Evolutionary conservation across 1,140 invertebrate species (phyloP).

Genomic region (Carposina sasakii): DNA sequence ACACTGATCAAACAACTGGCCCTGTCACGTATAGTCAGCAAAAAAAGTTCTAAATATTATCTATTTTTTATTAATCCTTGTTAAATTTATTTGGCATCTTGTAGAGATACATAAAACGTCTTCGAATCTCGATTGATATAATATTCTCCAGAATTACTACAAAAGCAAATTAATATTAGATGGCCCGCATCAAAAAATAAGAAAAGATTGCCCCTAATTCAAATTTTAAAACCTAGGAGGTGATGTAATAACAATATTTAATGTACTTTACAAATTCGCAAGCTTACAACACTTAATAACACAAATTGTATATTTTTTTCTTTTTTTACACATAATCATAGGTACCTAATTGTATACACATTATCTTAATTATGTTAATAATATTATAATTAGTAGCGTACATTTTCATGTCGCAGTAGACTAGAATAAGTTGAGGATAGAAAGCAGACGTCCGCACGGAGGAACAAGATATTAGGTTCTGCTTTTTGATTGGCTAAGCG

Average conservation of each 20-base stretch:
- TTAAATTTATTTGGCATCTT: too few relatives aligned
- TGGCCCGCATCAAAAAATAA: too few relatives aligned
- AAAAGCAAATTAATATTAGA: too few relatives aligned
- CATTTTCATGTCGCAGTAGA: constrained; percentile 65
- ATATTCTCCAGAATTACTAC: too few relatives aligned
- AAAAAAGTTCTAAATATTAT: too few relatives aligned
- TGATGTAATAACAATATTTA: constrained; percentile 45
- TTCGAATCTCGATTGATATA: too few relatives aligned
- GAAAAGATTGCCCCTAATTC: constrained; percentile 34
- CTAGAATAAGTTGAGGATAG: constrained; percentile 71
- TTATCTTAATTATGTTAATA: constrained; percentile 62
- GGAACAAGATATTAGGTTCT: constrained; percentile 54
- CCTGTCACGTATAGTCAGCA: too few relatives aligned
- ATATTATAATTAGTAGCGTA: constrained; percentile 67
- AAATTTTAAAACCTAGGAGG: constrained; percentile 50
- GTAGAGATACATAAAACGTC: too few relatives aligned
- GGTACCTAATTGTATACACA: constrained; percentile 55
- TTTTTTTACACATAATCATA: constrained; percentile 3
- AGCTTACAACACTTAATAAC: constrained; percentile 62
- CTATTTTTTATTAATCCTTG: too few relatives aligned
- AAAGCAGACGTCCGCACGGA: constrained; percentile 60
- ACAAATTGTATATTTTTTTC: constrained; percentile 39
- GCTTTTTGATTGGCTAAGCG: constrained; percentile 51
- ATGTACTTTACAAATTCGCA: constrained; percentile 57
- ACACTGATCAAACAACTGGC: too few relatives aligned